Percentiles rank a stretch among this genome's conserved stretches.
Evolutionary conservation across 2,113 vertebrate species (phyloP).

Genomic region (Urocitellus parryii): DNA sequence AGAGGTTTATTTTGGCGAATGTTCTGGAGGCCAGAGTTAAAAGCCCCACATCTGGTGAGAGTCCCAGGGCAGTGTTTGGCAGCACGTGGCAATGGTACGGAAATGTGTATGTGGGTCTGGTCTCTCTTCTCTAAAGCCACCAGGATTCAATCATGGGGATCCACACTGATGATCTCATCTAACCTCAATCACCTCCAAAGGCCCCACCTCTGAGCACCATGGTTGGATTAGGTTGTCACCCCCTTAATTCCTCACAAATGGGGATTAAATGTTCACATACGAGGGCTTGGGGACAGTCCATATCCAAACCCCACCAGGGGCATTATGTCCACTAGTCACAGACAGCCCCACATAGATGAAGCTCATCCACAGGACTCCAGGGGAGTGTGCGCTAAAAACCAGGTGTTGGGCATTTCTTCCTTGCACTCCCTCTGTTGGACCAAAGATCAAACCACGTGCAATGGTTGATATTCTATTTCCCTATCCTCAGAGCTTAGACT

Average conservation of each 20-base stretch:
- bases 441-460: not conserved
- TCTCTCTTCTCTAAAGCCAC: not conserved
- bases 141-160: not conserved
- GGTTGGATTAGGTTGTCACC: not conserved
- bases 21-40: not conserved
- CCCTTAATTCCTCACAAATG: not conserved
- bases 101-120: too few relatives aligned
- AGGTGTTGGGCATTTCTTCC: not conserved
- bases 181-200: not conserved
- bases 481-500: not conserved
- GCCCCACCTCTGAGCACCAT: not conserved
- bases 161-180: too few relatives aligned
- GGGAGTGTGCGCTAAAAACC: not conserved
- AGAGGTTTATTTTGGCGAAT: not conserved
- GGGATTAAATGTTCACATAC: not conserved
- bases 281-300: not conserved
- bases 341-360: not conserved
- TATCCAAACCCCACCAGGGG: not conserved
- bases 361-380: not conserved
- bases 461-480: not conserved
- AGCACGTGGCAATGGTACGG: too few relatives aligned
- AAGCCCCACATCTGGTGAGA: too few relatives aligned
- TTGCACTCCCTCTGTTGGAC: not conserved
- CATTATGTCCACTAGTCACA: too few relatives aligned
- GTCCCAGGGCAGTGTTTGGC: too few relatives aligned